phyloP scores from a whole-genome alignment of 2,797 vertebrate species.

The Lemur catta region DNA sequence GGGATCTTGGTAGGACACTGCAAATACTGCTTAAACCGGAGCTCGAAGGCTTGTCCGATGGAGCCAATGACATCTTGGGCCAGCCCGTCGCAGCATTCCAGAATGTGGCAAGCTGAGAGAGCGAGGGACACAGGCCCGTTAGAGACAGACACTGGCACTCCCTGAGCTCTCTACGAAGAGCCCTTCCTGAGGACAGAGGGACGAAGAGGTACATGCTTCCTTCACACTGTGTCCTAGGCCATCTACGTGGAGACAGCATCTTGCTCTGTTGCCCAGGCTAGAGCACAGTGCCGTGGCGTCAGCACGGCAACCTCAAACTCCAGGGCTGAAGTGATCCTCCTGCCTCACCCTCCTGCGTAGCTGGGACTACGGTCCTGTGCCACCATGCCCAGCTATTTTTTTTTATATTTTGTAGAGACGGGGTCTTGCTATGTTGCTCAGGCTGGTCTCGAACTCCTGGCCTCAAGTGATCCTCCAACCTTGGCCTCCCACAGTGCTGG shows the following conservation, averaged over 20 bases:
- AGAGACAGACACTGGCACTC: background rate
- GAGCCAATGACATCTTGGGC: conserved; percentile 98
- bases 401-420: background rate
- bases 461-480: background rate
- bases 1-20: conserved; percentile 94
- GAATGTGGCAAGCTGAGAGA: conserved; percentile 94
- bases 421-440: background rate
- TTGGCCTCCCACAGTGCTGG: background rate
- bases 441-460: background rate
- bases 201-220: background rate
- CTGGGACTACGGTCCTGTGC: background rate
- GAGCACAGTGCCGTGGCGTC: background rate
- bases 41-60: conserved; percentile 98
- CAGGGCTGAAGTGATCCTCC: background rate
- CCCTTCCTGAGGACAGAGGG: background rate
- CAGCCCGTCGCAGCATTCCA: conserved; percentile 95
- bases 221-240: background rate
- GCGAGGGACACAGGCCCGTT: conserved; percentile 45
- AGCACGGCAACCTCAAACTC: background rate
- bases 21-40: conserved; percentile 98
- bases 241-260: background rate
- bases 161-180: background rate
- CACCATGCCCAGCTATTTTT: background rate
- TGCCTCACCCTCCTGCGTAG: background rate
- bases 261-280: background rate